A percentile compares a stretch with the other conserved stretches of the same genome.
These are phyloP conservation scores for Eidolon helvum DNA, from an alignment of 2,113 vertebrate species.

Conservation along the genomic window DNA sequence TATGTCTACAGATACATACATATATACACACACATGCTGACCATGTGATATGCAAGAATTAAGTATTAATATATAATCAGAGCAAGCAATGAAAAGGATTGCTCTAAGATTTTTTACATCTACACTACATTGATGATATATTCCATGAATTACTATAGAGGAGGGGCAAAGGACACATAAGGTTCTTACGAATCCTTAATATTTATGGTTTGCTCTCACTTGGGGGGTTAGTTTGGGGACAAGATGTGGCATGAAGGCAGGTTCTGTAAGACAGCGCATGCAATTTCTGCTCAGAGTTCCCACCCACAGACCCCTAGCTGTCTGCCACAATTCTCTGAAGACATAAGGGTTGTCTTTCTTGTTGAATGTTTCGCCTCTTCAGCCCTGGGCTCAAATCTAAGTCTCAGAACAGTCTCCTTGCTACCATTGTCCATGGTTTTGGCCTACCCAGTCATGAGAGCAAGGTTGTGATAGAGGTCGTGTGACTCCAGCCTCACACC, in stretches of 20 bases:
- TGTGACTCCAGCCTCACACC: neutral
- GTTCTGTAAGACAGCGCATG: neutral
- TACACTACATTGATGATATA: neutral
- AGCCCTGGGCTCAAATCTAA: neutral
- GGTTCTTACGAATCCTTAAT: neutral
- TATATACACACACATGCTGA: neutral
- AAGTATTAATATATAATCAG: neutral
- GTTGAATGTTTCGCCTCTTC: neutral
- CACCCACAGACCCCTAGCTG: neutral
- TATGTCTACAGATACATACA: neutral
- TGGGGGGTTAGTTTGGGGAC: neutral
- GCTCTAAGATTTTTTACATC: neutral
- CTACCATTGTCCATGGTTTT: fast-evolving
- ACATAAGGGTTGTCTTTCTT: neutral
- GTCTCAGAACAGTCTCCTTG: neutral
- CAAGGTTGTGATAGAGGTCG: too few relatives aligned
- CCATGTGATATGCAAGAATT: neutral
- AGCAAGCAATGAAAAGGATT: neutral
- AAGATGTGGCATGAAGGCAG: neutral
- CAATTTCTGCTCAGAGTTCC: neutral
- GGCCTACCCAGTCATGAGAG: too few relatives aligned
- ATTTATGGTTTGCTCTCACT: neutral
- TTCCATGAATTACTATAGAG: neutral
- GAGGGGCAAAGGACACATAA: neutral
- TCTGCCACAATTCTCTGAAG: neutral